Evolutionary conservation across 2,113 vertebrate species (phyloP), one percentile per base, ranked within the genome.

Genomic region (Barnardius zonarius): DNA sequence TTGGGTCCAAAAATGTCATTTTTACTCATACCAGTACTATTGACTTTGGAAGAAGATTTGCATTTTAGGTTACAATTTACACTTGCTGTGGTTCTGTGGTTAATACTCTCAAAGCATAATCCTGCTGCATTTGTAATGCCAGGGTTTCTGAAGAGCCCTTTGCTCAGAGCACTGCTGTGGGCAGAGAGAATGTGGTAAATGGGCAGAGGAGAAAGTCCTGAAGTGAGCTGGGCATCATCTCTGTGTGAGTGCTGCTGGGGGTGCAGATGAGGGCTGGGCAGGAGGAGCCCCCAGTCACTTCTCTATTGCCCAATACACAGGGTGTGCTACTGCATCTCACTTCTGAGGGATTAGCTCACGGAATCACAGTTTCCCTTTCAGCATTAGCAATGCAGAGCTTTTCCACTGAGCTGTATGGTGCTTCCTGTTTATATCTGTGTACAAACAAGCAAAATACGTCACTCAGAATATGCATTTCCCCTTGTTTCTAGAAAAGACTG

Each of bases 101-200:
- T 54, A 46, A 33, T 24, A 5, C 31, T 39, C 28, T 30, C 15
- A 18, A 46, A 39, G 39, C 15, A 8, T 9, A 18, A n/a, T 19
- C 23, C 48, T 1, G 1, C 11, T 3, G 15, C 12, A 18, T 54
- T 16, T 24, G 24, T 24, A 48, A 16, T 3, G 10, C 28, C 6
- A 3, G 43, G n/a, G 16, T 22, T 63, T 46, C 7, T 7, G 8
- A 55, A 24, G n/a, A n/a, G 28, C n/a, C 30, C n/a, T 30, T 55
- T 18, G 28, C 33, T 39, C 5, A 1, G 23, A 12, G 48, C 46
- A 37, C 4, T n/a, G 15, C 33, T 4, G 63, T 11, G 41, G 33
- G 18, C 48, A 43, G 51, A 33, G 11, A 72, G 28, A 28, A 28
- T 3, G 59, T 2, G 10, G 28, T n/a, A n/a, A n/a, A n/a, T 39